Base-by-base conservation (phyloP, 2,888 invertebrate species). In the Beris chalybata region DNA sequence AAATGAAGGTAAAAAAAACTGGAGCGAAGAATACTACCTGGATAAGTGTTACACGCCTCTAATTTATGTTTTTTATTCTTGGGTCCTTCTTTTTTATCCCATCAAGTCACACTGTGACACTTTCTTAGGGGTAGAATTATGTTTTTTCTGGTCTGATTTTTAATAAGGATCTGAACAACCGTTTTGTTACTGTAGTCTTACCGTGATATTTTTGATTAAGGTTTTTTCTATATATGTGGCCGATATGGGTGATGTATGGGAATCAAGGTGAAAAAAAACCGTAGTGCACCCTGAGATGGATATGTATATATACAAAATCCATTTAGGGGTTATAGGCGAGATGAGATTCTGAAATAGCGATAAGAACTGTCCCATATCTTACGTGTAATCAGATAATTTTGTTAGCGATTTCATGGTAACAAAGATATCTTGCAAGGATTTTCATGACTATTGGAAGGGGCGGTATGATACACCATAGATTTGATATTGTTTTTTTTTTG, bases 1-100 rank as follows among this genome's bases (percentile, higher is more conserved):
- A 15, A n/a, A 15, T 29, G 15, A 15, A 15, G 15, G 9, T 4
- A 9, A 13, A 12, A 58, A 29, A 58, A 58, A 50, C 61, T 61
- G 11, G 61, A 61, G 61, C 61, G 50, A 59, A n/a, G 11, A 61
- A 15, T 53, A n/a, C 38, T 65, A 56, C 65, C 65, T 56, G 44
- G 55, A 54, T 38, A 67, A 66, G 66, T 66, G 66, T 59, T 63
- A 69, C 69, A 69, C 69, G 69, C 69, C 69, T 67, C 67, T 69
- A 69, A 69, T 69, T 69, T 69, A 69, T 67, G 64, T 67, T 64
- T 56, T 64, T 56, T 56, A 31, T 56, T 50, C 61, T 61, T 61
- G 61, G 50, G 7, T 61, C 50, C 31, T 50, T 61, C 64, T 68
- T 59, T 52, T 12, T 38, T 61, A 55, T 13, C 61, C 66, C 48